Base-by-base conservation (phyloP, 2,888 invertebrate species). In the Dryobota labecula region DNA sequence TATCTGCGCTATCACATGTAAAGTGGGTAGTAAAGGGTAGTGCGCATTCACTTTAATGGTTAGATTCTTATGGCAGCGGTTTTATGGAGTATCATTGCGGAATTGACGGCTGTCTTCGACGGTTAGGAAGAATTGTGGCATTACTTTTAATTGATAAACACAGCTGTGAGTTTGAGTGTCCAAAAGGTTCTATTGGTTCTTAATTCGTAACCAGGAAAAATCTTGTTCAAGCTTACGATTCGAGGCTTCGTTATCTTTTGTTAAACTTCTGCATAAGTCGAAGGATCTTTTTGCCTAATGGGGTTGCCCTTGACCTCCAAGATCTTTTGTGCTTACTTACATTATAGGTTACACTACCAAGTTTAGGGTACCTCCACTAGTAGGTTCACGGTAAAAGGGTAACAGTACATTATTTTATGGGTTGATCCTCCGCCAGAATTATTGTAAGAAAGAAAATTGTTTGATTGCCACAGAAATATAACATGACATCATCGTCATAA, bases 1-100 rank as follows among this genome's bases (percentile, higher is more conserved):
- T 84, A 84, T 84, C 81, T 67, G 36, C 51, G 60, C 71, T 74
- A 80, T 78, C 81, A 63, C 74, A 73, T 78, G 78, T 83, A 78
- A 83, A 84, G 76, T 82, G 78, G 69, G 69, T 58, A 47, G 64
- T 84, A 84, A 84, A 84, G 9, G 47, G 53, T 70, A 81, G 73
- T 70, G 72, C 36, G 54, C 70, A 43, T 70, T 70, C 66, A 36
- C 45, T 73, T 80, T 80, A 78, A 75, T 64, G 61, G 67, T 5
- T 33, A 70, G 43, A 70, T 69, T 76, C 77, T 69, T 73, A 77
- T 69, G 73, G 43, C 20, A 62, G 43, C 51, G 18, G 57, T 62
- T 81, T 80, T 80, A 80, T 77, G 73, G 36, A 27, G 18, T 38
- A 38, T 66, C 36, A 43, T 73, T 47, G 77, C n/a, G n/a, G 30